phyloP scores from a whole-genome alignment of 2,113 vertebrate genomes.

The Anser brachyrhynchus region DNA sequence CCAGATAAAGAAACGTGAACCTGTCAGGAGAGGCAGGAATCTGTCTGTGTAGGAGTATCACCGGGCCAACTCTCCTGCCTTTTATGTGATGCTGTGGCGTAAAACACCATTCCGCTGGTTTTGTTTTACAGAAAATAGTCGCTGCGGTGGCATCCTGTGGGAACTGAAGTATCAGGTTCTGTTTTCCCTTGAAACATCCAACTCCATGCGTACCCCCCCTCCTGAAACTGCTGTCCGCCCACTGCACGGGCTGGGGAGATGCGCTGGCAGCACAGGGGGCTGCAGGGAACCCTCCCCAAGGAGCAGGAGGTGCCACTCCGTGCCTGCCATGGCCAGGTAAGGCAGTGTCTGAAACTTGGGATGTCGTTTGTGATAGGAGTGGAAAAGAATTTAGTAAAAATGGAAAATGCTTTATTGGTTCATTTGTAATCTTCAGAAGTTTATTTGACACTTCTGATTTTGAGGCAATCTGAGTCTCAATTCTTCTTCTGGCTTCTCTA shows the following conservation, averaged over 20 bases:
- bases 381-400: not conserved
- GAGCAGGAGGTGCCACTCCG: not conserved
- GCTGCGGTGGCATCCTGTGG: constrained; percentile 42
- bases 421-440: not conserved
- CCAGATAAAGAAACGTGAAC: constrained; percentile 62
- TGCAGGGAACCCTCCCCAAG: not conserved
- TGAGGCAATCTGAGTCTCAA: not conserved
- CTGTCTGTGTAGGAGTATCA: constrained; percentile 40
- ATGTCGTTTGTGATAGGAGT: not conserved
- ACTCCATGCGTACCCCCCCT: not conserved
- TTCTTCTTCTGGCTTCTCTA: constrained; percentile 10
- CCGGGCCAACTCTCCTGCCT: constrained; percentile 56
- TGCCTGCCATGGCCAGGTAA: not conserved
- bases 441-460: not conserved
- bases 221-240: not conserved
- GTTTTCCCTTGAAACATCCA: constrained; percentile 42
- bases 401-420: not conserved
- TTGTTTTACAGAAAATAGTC: constrained; percentile 40
- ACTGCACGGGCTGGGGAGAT: not conserved
- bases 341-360: not conserved
- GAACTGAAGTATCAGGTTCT: constrained; percentile 57
- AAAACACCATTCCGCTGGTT: constrained; percentile 25
- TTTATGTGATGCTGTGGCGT: constrained; percentile 42
- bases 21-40: constrained; percentile 46
- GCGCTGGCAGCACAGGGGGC: not conserved